Conservation (phyloP, 2,888 invertebrate genomes). For the Drosophila atroscutellata region DNA sequence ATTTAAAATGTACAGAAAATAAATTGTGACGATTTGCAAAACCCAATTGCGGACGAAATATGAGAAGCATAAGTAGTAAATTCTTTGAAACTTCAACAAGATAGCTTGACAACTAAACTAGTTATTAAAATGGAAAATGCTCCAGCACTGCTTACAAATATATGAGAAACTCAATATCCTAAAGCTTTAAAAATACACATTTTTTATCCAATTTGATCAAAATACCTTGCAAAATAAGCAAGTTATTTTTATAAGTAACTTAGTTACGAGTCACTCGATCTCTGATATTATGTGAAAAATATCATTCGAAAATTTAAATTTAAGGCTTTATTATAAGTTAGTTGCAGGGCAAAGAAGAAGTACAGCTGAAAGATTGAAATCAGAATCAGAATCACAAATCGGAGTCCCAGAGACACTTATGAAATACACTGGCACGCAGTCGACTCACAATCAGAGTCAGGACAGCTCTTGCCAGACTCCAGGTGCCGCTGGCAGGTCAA, state of each 20-base stretch:
- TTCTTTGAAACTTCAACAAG: neutral
- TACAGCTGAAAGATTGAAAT: neutral
- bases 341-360: too few relatives aligned
- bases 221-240: neutral
- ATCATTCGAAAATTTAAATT: neutral
- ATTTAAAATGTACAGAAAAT: too few relatives aligned
- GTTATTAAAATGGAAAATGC: neutral
- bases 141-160: neutral
- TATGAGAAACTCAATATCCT: too few relatives aligned
- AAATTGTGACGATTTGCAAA: neutral
- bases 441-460: constrained; percentile 9
- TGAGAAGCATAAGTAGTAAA: too few relatives aligned
- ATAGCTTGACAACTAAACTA: neutral
- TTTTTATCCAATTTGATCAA: neutral
- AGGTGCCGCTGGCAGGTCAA: constrained; percentile 22
- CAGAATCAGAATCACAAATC: neutral
- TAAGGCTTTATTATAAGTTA: neutral
- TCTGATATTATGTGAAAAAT: neutral
- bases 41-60: too few relatives aligned
- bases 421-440: constrained; percentile 33
- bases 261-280: neutral
- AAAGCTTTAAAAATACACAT: neutral
- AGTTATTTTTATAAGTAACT: neutral
- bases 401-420: constrained; percentile 27
- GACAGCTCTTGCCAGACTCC: neutral